phyloP scores from a whole-genome alignment of 2,797 vertebrate genomes.

The Dicrostonyx torquatus region DNA sequence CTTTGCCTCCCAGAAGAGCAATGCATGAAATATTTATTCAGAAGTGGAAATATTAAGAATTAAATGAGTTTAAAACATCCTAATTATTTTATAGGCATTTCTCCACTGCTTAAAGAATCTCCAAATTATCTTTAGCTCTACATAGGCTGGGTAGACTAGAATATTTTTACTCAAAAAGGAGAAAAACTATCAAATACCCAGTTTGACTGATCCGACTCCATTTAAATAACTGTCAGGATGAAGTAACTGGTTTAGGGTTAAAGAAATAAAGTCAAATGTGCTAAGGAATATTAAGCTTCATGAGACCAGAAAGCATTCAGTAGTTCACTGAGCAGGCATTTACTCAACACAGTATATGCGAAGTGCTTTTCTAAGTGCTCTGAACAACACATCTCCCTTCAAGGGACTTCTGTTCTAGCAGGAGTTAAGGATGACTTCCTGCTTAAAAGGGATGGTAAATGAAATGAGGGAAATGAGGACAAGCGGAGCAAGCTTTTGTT shows the following conservation, averaged over 20 bases:
- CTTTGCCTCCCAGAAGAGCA: conserved; percentile 69
- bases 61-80: conserved; percentile 71
- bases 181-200: conserved; percentile 30
- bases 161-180: not conserved
- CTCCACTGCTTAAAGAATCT: conserved; percentile 59
- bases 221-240: conserved; percentile 4
- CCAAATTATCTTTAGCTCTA: conserved; percentile 41
- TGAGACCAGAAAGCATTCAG: not conserved
- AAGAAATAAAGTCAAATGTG: conserved; percentile 24
- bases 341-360: not conserved
- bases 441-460: not conserved
- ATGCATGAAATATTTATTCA: conserved; percentile 80
- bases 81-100: conserved; percentile 72
- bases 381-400: not conserved
- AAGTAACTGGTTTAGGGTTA: not conserved
- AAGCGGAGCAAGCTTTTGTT: not conserved
- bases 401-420: not conserved
- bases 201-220: not conserved
- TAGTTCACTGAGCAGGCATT: not conserved
- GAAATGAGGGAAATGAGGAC: not conserved
- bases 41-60: conserved; percentile 78
- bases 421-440: not conserved
- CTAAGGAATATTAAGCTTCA: not conserved
- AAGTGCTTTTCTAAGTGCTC: not conserved
- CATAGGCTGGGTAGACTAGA: not conserved